phyloP scores from a whole-genome alignment of 2,888 invertebrate genomes.

The Phengaris arion region DNA sequence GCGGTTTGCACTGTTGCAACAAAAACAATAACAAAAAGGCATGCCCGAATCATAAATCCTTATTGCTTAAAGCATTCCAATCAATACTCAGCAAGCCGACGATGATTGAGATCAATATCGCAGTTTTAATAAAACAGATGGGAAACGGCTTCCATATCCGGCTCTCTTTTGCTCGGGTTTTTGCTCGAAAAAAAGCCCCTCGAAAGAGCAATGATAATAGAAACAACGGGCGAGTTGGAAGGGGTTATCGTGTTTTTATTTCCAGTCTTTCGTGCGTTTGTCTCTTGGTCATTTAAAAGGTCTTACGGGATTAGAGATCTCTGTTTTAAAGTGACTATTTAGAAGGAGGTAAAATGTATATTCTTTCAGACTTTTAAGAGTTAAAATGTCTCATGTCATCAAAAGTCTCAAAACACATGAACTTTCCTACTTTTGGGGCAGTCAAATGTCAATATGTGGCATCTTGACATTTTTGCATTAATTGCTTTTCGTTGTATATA shows the following conservation, averaged over 20 bases:
- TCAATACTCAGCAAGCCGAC: constrained; percentile 46
- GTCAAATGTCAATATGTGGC: too few relatives aligned
- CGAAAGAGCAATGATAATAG: constrained; percentile 73
- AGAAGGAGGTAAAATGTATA: too few relatives aligned
- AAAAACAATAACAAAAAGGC: constrained; percentile 16
- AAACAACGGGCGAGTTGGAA: constrained; percentile 67
- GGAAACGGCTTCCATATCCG: constrained; percentile 70
- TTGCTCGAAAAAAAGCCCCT: constrained; percentile 63
- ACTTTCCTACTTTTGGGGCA: too few relatives aligned
- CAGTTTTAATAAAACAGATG: constrained; percentile 76
- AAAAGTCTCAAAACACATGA: too few relatives aligned
- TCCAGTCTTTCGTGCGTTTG: constrained; percentile 41
- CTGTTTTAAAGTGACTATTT: too few relatives aligned
- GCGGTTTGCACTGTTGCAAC: background rate
- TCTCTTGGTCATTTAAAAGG: background rate
- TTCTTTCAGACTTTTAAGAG: too few relatives aligned
- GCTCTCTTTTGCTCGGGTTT: constrained; percentile 66
- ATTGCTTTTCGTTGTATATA: too few relatives aligned
- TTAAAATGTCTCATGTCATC: too few relatives aligned
- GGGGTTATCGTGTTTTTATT: constrained; percentile 74
- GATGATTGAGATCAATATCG: constrained; percentile 69
- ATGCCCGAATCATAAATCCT: constrained; percentile 12
- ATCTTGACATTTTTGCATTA: too few relatives aligned
- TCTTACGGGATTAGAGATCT: background rate
- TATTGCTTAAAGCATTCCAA: constrained; percentile 19